Conservation (phyloP, 2,113 vertebrate genomes). For the Dicentrarchus labrax region DNA sequence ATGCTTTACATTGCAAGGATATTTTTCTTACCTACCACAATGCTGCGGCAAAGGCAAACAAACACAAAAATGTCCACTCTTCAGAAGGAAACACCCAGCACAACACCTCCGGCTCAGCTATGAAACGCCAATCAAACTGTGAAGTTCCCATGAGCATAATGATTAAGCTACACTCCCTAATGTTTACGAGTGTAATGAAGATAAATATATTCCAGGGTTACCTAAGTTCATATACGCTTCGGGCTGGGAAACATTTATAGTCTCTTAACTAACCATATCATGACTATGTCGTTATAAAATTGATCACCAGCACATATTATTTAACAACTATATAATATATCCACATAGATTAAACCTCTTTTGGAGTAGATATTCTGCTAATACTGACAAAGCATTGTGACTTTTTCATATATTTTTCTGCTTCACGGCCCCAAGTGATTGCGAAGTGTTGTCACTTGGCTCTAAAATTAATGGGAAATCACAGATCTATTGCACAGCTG, state of each 20-base stretch:
- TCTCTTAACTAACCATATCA: neutral
- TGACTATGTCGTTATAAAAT: neutral
- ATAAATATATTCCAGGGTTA: constrained; percentile 12
- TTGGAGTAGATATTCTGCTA: neutral
- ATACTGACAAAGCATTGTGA: no score
- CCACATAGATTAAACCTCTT: neutral
- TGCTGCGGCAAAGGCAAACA: neutral
- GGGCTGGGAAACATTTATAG: neutral
- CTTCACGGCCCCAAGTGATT: neutral
- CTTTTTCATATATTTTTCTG: no score
- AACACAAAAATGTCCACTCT: neutral
- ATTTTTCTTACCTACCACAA: neutral
- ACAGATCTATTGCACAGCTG: no score
- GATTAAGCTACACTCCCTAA: constrained; percentile 23
- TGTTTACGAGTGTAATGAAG: constrained; percentile 2
- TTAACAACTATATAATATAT: neutral
- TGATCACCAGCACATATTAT: neutral
- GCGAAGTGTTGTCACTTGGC: neutral
- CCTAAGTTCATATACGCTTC: neutral
- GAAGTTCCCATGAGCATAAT: constrained; percentile 14
- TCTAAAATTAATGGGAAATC: no score
- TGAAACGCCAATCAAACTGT: constrained; percentile 23
- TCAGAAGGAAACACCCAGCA: constrained; percentile 1
- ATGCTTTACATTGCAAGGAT: neutral
- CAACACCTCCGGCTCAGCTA: neutral